phyloP scores from a whole-genome alignment of 2,888 invertebrate genomes.

The Philereme transversata region DNA sequence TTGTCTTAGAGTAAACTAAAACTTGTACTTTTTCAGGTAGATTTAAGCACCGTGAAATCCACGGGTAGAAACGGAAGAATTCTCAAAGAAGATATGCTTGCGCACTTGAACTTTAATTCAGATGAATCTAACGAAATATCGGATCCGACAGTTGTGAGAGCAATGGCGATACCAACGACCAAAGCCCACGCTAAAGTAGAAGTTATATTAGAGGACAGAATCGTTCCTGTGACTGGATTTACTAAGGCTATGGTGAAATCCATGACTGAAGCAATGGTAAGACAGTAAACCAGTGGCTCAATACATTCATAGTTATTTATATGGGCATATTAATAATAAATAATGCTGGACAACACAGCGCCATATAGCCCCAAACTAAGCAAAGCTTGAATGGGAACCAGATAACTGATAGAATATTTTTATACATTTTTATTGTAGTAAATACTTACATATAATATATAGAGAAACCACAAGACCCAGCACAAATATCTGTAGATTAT shows the following conservation, averaged over 20 bases:
- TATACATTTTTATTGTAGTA: no score
- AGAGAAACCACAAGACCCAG: no score
- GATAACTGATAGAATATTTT: no score
- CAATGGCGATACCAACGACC: slow-evolving; percentile 49
- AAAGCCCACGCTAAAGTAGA: slow-evolving; percentile 55
- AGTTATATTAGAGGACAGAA: slow-evolving; percentile 71
- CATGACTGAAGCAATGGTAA: slow-evolving; percentile 94
- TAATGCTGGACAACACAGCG: no score
- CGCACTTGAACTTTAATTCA: slow-evolving; percentile 84
- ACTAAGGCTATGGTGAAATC: slow-evolving; percentile 97
- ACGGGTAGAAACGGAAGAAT: slow-evolving; percentile 96
- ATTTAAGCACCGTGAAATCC: slow-evolving; percentile 87
- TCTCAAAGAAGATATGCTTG: slow-evolving; percentile 96
- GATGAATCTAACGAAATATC: slow-evolving; percentile 77
- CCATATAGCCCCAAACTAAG: no score
- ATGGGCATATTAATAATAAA: no score
- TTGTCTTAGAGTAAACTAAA: neutral
- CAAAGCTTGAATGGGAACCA: no score
- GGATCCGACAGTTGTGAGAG: slow-evolving; percentile 45
- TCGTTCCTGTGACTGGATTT: slow-evolving; percentile 90
- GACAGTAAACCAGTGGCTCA: slow-evolving; percentile 28
- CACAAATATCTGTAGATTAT: no score
- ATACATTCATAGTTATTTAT: no score
- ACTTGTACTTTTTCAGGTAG: slow-evolving; percentile 75
- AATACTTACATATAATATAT: no score